Percentiles rank a stretch among this genome's conserved stretches.
Conservation (phyloP, 2,888 invertebrate species). For the Platypus cylindrus region DNA sequence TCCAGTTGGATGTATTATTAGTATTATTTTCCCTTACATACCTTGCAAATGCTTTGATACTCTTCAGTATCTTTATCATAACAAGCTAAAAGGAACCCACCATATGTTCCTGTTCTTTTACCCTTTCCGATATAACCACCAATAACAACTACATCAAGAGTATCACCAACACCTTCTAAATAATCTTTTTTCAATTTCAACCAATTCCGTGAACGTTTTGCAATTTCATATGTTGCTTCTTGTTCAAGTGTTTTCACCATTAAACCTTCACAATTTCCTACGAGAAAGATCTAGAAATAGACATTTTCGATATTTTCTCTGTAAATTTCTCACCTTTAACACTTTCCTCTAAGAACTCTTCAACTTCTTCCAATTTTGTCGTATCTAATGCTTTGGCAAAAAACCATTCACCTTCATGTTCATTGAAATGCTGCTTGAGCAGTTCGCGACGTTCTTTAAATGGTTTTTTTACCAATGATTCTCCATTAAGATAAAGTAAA, state of each 20-base stretch:
- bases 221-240: slow-evolving; percentile 93
- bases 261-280: slow-evolving; percentile 92
- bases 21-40: no score
- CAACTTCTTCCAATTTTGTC: slow-evolving; percentile 77
- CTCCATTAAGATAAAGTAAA: slow-evolving; percentile 81
- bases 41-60: slow-evolving; percentile 87
- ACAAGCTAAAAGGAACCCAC: slow-evolving; percentile 91
- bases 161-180: slow-evolving; percentile 91
- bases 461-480: slow-evolving; percentile 66
- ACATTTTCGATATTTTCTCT: no score
- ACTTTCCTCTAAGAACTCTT: slow-evolving; percentile 86
- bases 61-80: slow-evolving; percentile 82
- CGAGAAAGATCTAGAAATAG: slow-evolving; percentile 14
- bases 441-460: slow-evolving; percentile 62
- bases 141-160: slow-evolving; percentile 87
- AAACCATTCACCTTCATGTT: slow-evolving; percentile 68
- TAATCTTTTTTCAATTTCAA: slow-evolving; percentile 97
- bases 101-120: slow-evolving; percentile 82
- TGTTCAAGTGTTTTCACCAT: slow-evolving; percentile 93
- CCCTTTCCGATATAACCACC: slow-evolving; percentile 92
- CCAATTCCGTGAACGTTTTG: slow-evolving; percentile 89
- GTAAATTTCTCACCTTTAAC: slow-evolving; percentile 52
- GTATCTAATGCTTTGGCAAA: slow-evolving; percentile 81
- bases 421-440: slow-evolving; percentile 56
- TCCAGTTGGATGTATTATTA: no score